Conservation (phyloP, 2,113 vertebrate species). For the Catharus minimus region DNA sequence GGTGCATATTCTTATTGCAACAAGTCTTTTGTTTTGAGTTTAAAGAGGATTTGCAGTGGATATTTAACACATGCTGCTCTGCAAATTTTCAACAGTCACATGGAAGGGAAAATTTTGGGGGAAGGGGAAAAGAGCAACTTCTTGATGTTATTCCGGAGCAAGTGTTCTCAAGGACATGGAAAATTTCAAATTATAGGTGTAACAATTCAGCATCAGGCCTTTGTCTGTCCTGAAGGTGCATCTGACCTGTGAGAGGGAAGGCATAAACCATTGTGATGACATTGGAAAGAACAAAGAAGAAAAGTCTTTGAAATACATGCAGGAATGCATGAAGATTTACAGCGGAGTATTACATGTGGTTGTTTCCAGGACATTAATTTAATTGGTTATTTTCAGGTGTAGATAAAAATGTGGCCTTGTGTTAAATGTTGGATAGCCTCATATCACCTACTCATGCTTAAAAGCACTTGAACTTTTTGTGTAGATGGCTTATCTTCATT, state of each 20-base stretch:
- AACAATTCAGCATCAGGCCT: neutral
- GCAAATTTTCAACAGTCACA: neutral
- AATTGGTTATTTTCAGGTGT: neutral
- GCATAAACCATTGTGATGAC: neutral
- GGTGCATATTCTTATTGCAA: neutral
- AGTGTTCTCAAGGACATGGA: neutral
- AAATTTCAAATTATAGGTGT: neutral
- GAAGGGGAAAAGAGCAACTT: neutral
- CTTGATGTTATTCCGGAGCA: neutral
- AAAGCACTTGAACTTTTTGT: neutral
- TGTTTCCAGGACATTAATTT: constrained; percentile 24
- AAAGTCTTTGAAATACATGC: neutral
- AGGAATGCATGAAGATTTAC: neutral
- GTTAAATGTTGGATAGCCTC: neutral
- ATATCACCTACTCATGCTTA: neutral
- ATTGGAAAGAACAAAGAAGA: neutral
- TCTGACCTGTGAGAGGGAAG: neutral
- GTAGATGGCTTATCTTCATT: neutral
- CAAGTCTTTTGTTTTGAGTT: neutral
- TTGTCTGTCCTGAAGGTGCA: neutral
- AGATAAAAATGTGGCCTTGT: constrained; percentile 4
- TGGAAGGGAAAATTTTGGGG: neutral
- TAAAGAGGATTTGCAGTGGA: neutral
- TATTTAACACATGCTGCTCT: neutral
- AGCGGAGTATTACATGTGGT: neutral